Evolutionary conservation across 1,140 invertebrate genomes (phyloP).

Genomic region (Euglossa dilemma): DNA sequence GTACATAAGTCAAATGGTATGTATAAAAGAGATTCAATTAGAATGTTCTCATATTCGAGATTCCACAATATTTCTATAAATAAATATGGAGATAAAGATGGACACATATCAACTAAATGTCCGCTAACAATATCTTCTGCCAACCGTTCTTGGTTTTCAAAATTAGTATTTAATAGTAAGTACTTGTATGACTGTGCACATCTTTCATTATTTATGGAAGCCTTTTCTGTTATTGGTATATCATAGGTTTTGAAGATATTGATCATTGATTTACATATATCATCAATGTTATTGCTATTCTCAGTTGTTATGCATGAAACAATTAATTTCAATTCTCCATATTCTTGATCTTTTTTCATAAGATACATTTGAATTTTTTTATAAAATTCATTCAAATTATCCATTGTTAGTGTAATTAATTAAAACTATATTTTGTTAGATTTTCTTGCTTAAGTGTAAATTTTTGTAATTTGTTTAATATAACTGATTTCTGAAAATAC

Average conservation of each 20-base stretch:
- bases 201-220: slow-evolving; percentile 31
- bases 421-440: no score
- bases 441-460: neutral
- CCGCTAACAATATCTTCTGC: slow-evolving; percentile 69
- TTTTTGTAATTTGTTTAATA: neutral
- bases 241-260: slow-evolving; percentile 51
- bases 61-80: slow-evolving; percentile 75
- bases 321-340: slow-evolving; percentile 66
- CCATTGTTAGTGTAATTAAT: slow-evolving; percentile 5
- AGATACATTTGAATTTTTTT: slow-evolving; percentile 69
- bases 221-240: slow-evolving; percentile 42
- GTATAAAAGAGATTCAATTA: slow-evolving; percentile 71
- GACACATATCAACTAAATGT: slow-evolving; percentile 75
- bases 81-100: slow-evolving; percentile 76
- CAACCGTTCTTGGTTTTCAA: slow-evolving; percentile 70
- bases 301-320: slow-evolving; percentile 71
- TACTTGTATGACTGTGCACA: slow-evolving; percentile 70
- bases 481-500: neutral
- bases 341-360: slow-evolving; percentile 69
- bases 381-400: slow-evolving; percentile 69
- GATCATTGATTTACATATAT: slow-evolving; percentile 61
- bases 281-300: slow-evolving; percentile 64
- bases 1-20: slow-evolving; percentile 74
- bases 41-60: slow-evolving; percentile 72
- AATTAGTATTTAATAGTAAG: slow-evolving; percentile 76